Conservation (phyloP, 2,113 vertebrate species). For the Zingel zingel region DNA sequence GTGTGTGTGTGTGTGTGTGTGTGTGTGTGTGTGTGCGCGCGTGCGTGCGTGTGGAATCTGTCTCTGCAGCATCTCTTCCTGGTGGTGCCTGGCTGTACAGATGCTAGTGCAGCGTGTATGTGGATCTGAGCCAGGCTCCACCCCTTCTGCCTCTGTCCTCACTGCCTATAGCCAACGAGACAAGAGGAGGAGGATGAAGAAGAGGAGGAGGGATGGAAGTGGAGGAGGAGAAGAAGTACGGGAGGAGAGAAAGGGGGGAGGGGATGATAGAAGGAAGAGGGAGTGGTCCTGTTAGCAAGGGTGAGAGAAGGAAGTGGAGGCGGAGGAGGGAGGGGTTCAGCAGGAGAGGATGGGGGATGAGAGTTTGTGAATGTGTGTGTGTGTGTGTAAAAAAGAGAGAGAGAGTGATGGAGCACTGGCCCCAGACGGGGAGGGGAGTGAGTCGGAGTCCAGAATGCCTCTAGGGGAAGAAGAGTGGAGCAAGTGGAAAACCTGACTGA, state of each 20-base stretch:
- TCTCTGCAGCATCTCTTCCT: constrained; percentile 77
- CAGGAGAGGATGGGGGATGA: constrained; percentile 37
- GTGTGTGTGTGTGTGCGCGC: constrained; percentile 21
- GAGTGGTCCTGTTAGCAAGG: constrained; percentile 49
- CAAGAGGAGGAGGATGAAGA: constrained; percentile 17
- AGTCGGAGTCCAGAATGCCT: constrained; percentile 44
- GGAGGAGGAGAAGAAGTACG: constrained; percentile 8
- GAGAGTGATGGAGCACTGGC: constrained; percentile 31
- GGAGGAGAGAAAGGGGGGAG: constrained; percentile 4
- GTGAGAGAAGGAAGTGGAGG: constrained; percentile 35
- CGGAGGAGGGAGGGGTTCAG: constrained; percentile 51
- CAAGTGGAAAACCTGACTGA: constrained; percentile 40
- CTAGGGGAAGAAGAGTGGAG: constrained; percentile 52
- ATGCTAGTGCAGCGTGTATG: constrained; percentile 54
- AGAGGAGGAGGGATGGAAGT: constrained; percentile 13
- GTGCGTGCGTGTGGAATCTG: constrained; percentile 19
- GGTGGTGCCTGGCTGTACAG: constrained; percentile 74
- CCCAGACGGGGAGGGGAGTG: constrained; percentile 41
- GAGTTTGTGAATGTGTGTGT: constrained; percentile 36
- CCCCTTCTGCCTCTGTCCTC: constrained; percentile 40
- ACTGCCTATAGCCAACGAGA: constrained; percentile 44
- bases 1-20: constrained; percentile 20
- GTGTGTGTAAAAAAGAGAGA: constrained; percentile 16
- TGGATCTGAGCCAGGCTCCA: constrained; percentile 66
- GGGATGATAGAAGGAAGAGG: constrained; percentile 42